Evolutionary conservation across 2,797 vertebrate species (phyloP).

Genomic region (Malacoraja senta): DNA sequence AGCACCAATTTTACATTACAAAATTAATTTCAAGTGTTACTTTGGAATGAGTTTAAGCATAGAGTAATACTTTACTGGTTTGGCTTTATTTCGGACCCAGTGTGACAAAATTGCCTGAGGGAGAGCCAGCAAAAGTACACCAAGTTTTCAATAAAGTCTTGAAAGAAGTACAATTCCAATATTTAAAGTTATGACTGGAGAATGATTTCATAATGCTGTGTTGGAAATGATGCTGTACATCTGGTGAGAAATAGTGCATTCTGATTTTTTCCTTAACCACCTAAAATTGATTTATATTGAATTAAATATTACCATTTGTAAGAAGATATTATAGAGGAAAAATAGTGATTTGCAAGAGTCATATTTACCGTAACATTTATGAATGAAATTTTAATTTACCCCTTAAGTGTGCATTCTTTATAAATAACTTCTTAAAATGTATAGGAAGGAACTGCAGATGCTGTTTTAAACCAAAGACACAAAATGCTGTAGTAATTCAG

Average conservation of each 20-base stretch:
- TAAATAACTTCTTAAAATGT: too few species aligned
- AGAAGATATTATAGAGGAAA: not conserved
- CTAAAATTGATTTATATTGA: not conserved
- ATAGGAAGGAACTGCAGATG: too few species aligned
- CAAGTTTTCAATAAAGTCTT: not conserved
- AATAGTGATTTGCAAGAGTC: not conserved
- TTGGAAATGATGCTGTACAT: not conserved
- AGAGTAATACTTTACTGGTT: not conserved
- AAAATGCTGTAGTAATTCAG: too few species aligned
- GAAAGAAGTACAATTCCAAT: not conserved
- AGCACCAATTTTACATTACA: not conserved
- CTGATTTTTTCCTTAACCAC: not conserved
- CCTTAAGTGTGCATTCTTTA: not conserved
- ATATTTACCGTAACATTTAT: not conserved
- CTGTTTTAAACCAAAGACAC: too few species aligned
- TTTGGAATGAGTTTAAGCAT: not conserved
- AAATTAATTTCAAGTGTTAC: not conserved
- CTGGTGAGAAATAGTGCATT: not conserved
- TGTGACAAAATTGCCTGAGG: too few species aligned
- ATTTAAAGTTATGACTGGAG: not conserved
- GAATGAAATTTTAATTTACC: not conserved
- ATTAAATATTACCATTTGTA: not conserved
- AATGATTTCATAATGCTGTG: not conserved
- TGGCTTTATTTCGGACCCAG: not conserved
- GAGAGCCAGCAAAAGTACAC: not conserved